Conservation (phyloP, 2,888 invertebrate species). For the Chesias legatella region DNA sequence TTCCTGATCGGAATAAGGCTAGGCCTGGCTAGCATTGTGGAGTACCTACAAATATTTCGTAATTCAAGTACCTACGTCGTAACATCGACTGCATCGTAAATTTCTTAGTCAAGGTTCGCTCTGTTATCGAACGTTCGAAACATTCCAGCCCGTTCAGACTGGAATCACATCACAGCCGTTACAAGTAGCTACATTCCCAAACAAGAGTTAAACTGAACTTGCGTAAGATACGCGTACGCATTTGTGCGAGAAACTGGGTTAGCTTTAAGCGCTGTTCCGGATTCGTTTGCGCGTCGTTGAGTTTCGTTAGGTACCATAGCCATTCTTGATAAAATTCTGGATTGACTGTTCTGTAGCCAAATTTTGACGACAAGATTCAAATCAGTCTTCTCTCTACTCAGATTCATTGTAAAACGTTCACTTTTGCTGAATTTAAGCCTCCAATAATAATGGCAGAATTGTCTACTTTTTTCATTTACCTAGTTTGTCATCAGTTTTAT, state of each 20-base stretch:
- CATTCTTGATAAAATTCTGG: too few species aligned
- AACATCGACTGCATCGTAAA: slow-evolving; percentile 19
- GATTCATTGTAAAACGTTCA: too few species aligned
- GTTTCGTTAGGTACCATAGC: background rate
- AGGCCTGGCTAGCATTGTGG: background rate
- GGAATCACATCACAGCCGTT: slow-evolving; percentile 2
- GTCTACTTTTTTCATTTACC: too few species aligned
- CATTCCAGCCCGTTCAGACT: slow-evolving; percentile 14
- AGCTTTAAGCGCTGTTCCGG: slow-evolving; percentile 5
- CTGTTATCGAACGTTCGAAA: slow-evolving; percentile 22
- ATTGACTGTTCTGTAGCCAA: too few species aligned
- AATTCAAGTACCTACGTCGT: slow-evolving; percentile 22
- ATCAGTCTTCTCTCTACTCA: too few species aligned
- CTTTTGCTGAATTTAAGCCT: too few species aligned
- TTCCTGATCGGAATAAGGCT: too few species aligned
- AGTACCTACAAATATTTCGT: too few species aligned
- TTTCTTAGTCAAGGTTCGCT: slow-evolving; percentile 20
- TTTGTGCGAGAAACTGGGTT: slow-evolving; percentile 5
- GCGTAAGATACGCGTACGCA: slow-evolving; percentile 9
- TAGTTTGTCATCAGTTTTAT: too few species aligned
- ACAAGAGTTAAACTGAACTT: slow-evolving; percentile 10
- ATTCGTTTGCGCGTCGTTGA: background rate
- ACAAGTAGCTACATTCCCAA: slow-evolving; percentile 8
- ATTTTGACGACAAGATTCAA: too few species aligned
- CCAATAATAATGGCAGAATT: too few species aligned